Conservation (phyloP, 2,113 vertebrate genomes). For the Hucho hucho region DNA sequence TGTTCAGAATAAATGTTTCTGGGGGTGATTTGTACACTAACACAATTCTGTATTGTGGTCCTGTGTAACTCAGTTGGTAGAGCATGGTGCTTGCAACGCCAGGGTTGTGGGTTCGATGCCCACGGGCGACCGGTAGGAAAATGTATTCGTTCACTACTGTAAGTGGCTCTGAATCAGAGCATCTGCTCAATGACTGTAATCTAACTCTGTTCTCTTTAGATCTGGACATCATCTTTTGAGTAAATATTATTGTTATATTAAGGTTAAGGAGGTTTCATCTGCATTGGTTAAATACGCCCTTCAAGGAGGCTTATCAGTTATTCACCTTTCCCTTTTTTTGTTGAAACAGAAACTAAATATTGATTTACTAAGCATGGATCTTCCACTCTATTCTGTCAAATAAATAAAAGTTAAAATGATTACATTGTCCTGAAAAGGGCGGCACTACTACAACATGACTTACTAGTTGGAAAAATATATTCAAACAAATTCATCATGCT, state of each 20-base stretch:
- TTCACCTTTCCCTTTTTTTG: slow-evolving; percentile 36
- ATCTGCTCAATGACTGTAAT: too few relatives aligned
- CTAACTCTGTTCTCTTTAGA: slow-evolving; percentile 58
- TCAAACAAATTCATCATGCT: background rate
- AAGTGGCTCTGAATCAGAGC: too few relatives aligned
- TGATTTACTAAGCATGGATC: slow-evolving; percentile 54
- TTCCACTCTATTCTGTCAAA: slow-evolving; percentile 53
- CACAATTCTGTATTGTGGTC: slow-evolving; percentile 52
- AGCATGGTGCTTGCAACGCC: too few relatives aligned
- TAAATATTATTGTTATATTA: slow-evolving; percentile 46
- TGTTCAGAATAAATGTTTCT: slow-evolving; percentile 25
- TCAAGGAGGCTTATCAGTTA: slow-evolving; percentile 43
- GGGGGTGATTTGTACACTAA: slow-evolving; percentile 67
- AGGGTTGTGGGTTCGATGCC: too few relatives aligned
- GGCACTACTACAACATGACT: slow-evolving; percentile 66
- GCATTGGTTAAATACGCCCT: slow-evolving; percentile 22
- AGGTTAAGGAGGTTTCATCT: slow-evolving; percentile 23
- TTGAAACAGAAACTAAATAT: slow-evolving; percentile 27
- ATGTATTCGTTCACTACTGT: too few relatives aligned
- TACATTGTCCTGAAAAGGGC: slow-evolving; percentile 61
- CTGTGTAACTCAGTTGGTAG: too few relatives aligned
- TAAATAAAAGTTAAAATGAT: slow-evolving; percentile 62
- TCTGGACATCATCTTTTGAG: slow-evolving; percentile 48
- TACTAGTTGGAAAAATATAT: slow-evolving; percentile 23
- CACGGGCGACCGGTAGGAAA: too few relatives aligned